Evolutionary conservation across 2,888 invertebrate genomes (phyloP), one percentile per base, ranked within the genome.

Genomic region (Caradrina clavipalpis): DNA sequence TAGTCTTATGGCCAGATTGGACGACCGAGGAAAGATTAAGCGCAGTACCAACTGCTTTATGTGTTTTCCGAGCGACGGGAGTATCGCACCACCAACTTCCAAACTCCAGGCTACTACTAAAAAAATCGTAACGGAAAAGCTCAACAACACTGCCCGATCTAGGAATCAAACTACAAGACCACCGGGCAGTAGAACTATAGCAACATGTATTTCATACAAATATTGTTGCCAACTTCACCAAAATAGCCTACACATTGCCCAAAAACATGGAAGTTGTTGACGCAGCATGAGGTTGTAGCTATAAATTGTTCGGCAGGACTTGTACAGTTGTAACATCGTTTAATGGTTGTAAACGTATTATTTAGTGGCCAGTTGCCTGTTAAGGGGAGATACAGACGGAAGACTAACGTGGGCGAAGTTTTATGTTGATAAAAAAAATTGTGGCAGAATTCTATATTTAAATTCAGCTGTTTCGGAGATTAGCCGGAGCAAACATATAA

Each of bases 311-410:
- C 31, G 47, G 50, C 71, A 54, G 67, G 58, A 66, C 53, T 62
- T 58, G 76, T 68, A 83, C 82, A 81, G 79, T 83, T 82, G 82
- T 82, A 73, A 83, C 82, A 82, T 55, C 55, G 79, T 66, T 72
- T 82, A 82, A 82, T 78, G 80, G 80, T 76, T 76, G 76, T 80
- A 67, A 67, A 63, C 72, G 78, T 78, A 80, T 80, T 82, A 84
- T 78, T 78, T 78, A 78, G 77, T 72, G 60, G 80, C 49, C n/a
- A 31, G 63, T 68, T 54, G 55, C 45, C 35, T 56, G 47, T 57
- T 53, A 61, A 73, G 78, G 49, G 22, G 35, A 22, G 17, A 13
- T 22, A 1, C 57, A 78, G 56, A 76, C 45, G 42, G 22, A 35
- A 35, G 35, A 35, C 7, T 8, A 35, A 35, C 1, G 35, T 35